Base-by-base conservation (phyloP, 2,888 invertebrate genomes). In the Ferrisia virgata region DNA sequence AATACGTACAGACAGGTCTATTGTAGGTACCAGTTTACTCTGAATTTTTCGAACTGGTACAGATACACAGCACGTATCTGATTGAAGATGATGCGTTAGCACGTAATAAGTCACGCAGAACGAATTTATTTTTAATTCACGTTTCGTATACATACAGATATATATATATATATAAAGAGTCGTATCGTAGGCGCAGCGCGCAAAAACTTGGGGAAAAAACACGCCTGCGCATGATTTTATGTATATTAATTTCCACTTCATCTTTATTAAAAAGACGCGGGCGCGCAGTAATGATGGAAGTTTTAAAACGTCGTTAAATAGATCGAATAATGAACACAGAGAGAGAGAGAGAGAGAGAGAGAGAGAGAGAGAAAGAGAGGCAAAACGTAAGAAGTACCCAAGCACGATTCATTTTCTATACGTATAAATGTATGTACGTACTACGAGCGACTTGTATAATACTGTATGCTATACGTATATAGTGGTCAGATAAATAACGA, bases 251-350 rank as follows among this genome's bases (percentile, higher is more conserved):
- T 82, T 82, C 82, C 64, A 82, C 64, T 64, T 58, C 36, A n/a
- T 64, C 82, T 82, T 82, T 64, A 82, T 82, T 82, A 82, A 22
- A 53, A 53, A 18, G 22, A 22, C 53, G 53, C 53, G 53, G 53
- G 53, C 53, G 53, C 18, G 53, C 33, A 25, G 58, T 82, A 82
- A 81, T 81, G 81, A 81, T 82, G 53, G 82, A 64, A 33, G 82
- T 82, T 64, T n/a, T 53, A 53, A 81, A 53, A 81, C 82, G 82
- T 82, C 82, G 58, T 82, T 82, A 82, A 82, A 82, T 82, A 82
- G 82, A 82, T 82, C 82, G 82, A 13, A n/a, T 18, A 15, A 13
- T 6, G 9, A 36, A 43, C 39, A 8, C 11, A 5, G 39, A 8
- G 39, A 39, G 11, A 8, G 39, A 8, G 39, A 5, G 5, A 11